Percentiles rank a stretch among this genome's conserved stretches.
phyloP scores from a whole-genome alignment of 1,140 invertebrate species.

The Triops longicaudatus region DNA sequence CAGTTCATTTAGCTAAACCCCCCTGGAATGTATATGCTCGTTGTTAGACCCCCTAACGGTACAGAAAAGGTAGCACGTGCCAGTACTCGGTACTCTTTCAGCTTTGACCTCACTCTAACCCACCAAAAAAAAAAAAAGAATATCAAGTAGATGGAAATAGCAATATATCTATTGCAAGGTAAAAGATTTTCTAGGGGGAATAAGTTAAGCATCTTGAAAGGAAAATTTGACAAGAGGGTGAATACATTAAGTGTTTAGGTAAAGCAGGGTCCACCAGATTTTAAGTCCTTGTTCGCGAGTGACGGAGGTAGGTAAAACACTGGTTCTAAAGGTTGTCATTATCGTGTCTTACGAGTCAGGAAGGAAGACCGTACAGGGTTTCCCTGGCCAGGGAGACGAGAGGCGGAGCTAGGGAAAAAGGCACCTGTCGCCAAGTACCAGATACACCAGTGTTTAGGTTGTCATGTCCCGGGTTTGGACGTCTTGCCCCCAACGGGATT shows the following conservation, averaged over 20 bases:
- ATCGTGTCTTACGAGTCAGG: background rate
- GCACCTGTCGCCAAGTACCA: background rate
- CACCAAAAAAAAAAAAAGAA: too few relatives aligned
- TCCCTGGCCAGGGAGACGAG: too few relatives aligned
- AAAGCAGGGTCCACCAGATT: background rate
- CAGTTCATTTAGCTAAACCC: background rate
- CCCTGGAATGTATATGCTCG: background rate
- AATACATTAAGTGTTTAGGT: background rate
- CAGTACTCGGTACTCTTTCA: background rate
- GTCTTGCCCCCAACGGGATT: too few relatives aligned
- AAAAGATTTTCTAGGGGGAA: too few relatives aligned
- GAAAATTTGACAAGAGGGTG: background rate
- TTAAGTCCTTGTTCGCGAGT: background rate
- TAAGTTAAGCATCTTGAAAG: background rate
- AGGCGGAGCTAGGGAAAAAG: background rate
- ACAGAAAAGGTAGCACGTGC: background rate
- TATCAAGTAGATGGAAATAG: too few relatives aligned
- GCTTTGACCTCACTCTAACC: background rate
- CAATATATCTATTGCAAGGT: too few relatives aligned
- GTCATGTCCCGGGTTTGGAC: background rate
- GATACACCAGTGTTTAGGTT: background rate
- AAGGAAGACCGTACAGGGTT: background rate
- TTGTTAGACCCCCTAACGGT: background rate
- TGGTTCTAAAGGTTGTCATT: conserved; percentile 1
- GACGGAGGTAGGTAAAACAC: conserved; percentile 1